Evolutionary conservation across 2,797 vertebrate genomes (phyloP).

Genomic region (Pseudomugil tenellus): DNA sequence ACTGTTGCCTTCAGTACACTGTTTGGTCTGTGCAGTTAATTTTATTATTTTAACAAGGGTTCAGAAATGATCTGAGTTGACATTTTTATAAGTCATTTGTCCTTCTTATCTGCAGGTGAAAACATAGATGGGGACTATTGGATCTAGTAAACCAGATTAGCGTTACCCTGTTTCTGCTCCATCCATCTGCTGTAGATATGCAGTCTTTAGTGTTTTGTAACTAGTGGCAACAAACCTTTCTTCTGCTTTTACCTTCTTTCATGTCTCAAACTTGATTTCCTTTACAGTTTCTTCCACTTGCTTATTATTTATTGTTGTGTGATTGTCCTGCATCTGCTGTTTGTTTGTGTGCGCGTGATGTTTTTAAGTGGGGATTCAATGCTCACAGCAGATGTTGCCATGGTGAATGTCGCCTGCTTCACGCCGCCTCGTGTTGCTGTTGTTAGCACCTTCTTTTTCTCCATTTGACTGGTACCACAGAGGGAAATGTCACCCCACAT

Average conservation of each 20-base stretch:
- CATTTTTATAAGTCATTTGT: constrained; percentile 15
- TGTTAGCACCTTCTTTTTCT: constrained; percentile 41
- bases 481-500: constrained; percentile 48
- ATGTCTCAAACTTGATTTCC: background rate
- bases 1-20: background rate
- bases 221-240: background rate
- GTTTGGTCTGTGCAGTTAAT: background rate
- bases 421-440: constrained; percentile 54
- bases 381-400: constrained; percentile 67
- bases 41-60: too few species aligned
- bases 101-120: constrained; percentile 30
- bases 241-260: background rate
- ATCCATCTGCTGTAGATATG: background rate
- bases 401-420: constrained; percentile 60
- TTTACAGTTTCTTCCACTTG: background rate
- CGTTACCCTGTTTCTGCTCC: constrained; percentile 19
- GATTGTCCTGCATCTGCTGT: constrained; percentile 10
- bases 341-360: constrained; percentile 27
- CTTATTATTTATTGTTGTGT: background rate
- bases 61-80: background rate
- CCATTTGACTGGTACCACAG: constrained; percentile 46
- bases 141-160: constrained; percentile 32
- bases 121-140: constrained; percentile 39
- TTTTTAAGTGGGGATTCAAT: constrained; percentile 36
- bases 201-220: background rate